Conservation (phyloP, 2,888 invertebrate species). For the Limnephilus marmoratus region DNA sequence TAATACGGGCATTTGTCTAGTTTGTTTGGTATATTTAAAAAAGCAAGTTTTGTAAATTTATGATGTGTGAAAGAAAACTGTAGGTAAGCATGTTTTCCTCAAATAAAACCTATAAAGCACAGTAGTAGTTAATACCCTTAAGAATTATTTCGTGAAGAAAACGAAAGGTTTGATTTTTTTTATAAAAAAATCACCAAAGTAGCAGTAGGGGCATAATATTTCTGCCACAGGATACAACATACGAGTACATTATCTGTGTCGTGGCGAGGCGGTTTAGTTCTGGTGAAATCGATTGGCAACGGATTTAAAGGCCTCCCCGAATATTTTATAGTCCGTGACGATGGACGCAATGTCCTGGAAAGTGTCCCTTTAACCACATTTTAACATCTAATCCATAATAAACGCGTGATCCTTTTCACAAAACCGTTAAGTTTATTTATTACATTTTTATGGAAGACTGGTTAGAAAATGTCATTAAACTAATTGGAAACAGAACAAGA, state of each 20-base stretch:
- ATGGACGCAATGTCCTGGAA: slow-evolving; percentile 43
- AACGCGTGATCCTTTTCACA: slow-evolving; percentile 33
- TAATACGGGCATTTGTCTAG: too few species aligned
- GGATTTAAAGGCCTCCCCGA: slow-evolving; percentile 10
- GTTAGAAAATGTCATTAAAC: neutral
- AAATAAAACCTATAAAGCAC: too few species aligned
- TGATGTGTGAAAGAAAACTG: too few species aligned
- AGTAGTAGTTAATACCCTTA: neutral
- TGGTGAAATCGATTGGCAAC: slow-evolving; percentile 40
- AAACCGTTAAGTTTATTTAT: slow-evolving; percentile 19
- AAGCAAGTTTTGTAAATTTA: too few species aligned
- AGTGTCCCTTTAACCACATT: slow-evolving; percentile 43
- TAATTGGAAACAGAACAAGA: neutral
- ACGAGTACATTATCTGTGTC: neutral
- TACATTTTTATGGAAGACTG: neutral
- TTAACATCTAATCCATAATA: slow-evolving; percentile 50
- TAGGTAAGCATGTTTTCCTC: too few species aligned
- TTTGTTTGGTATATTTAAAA: too few species aligned
- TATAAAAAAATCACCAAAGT: neutral
- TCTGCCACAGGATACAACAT: neutral
- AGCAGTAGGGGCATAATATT: neutral
- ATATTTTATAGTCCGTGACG: slow-evolving; percentile 45
- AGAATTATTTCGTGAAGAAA: neutral
- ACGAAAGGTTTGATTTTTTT: neutral
- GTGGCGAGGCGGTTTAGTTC: neutral